These are phyloP conservation scores for Drosophila yakuba DNA, from an alignment of 1,140 invertebrate genomes.

Conservation along the genomic window DNA sequence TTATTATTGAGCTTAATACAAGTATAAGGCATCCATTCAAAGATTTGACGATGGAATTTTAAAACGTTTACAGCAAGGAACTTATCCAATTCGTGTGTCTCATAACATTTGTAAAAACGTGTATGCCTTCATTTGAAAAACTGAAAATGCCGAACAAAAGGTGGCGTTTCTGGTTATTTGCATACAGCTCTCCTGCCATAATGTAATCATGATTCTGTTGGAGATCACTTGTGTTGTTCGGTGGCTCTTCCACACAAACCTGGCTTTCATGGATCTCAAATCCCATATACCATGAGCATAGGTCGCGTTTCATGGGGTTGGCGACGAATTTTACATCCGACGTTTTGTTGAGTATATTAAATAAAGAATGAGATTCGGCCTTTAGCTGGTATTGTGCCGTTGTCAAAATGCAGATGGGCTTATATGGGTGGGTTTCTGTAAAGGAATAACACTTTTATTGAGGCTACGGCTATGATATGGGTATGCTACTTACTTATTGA, in stretches of 20 bases:
- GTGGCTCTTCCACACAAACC: background rate
- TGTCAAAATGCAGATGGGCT: background rate
- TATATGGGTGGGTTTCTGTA: background rate
- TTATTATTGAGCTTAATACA: too few species aligned
- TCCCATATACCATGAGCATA: background rate
- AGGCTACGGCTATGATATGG: too few species aligned
- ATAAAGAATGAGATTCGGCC: too few species aligned
- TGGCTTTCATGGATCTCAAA: background rate
- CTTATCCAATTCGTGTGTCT: background rate
- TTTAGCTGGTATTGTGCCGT: background rate
- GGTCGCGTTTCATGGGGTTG: too few species aligned
- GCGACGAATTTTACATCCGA: too few species aligned
- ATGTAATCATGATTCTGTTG: background rate
- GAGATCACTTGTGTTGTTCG: background rate
- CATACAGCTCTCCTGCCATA: background rate
- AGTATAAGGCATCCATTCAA: too few species aligned
- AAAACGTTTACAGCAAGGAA: too few species aligned
- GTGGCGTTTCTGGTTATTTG: background rate
- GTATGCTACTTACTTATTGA: background rate
- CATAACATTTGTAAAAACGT: constrained; percentile 13
- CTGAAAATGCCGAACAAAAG: constrained; percentile 10
- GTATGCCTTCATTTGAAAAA: background rate
- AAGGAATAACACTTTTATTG: background rate
- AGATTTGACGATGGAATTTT: too few species aligned
- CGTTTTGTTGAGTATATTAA: too few species aligned